phyloP scores from a whole-genome alignment of 2,888 invertebrate genomes.

The Cephus nigrinus region DNA sequence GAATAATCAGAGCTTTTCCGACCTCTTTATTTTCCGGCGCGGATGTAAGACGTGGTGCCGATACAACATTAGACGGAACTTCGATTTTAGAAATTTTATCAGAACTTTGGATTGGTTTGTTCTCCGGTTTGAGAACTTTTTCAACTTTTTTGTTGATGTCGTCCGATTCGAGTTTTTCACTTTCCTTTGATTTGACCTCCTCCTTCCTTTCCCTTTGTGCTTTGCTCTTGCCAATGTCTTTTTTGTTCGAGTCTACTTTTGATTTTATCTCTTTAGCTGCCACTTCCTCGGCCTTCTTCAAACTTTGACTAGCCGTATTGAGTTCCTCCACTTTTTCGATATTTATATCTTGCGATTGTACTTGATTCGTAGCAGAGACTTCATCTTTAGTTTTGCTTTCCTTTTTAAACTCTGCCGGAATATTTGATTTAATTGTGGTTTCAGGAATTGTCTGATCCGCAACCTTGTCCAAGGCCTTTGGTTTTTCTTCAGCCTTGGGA shows the following conservation, averaged over 20 bases:
- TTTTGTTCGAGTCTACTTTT: slow-evolving; percentile 1
- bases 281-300: not conserved
- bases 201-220: slow-evolving; percentile 9
- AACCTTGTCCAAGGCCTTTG: not conserved
- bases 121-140: not conserved
- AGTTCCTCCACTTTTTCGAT: not conserved
- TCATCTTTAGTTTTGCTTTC: slow-evolving; percentile 20
- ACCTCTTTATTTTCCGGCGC: slow-evolving; percentile 15
- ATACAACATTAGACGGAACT: not conserved
- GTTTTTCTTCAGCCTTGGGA: not conserved
- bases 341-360: not conserved
- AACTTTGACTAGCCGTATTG: not conserved
- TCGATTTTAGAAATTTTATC: not conserved
- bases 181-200: slow-evolving; percentile 6
- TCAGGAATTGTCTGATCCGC: not conserved
- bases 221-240: not conserved
- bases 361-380: not conserved
- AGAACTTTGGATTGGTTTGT: slow-evolving; percentile 11
- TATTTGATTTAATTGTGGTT: slow-evolving; percentile 1
- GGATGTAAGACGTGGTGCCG: not conserved
- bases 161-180: not conserved
- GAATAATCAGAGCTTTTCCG: slow-evolving; percentile 40
- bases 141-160: not conserved
- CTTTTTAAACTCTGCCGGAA: slow-evolving; percentile 17
- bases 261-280: not conserved